Evolutionary conservation across 2,888 invertebrate genomes (phyloP).

Genomic region (Campoplex capitator): DNA sequence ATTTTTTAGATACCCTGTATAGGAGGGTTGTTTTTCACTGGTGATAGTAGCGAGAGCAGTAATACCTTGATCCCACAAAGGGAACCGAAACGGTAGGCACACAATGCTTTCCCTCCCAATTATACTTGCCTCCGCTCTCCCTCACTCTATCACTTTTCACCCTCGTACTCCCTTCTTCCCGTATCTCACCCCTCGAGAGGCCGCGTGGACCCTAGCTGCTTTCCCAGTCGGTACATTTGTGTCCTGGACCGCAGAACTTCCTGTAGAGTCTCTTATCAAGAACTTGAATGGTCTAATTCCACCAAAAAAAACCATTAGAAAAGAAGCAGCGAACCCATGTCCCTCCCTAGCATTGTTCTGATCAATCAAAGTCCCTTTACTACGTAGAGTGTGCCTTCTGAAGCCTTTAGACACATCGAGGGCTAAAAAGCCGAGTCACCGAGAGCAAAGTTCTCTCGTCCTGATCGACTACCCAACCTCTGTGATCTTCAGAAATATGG

Average conservation of each 20-base stretch:
- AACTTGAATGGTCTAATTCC: constrained; percentile 15
- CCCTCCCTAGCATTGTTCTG: background rate
- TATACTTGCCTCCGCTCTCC: constrained; percentile 70
- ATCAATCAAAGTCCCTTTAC: constrained; percentile 56
- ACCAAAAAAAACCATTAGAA: constrained; percentile 8
- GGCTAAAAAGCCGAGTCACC: constrained; percentile 20
- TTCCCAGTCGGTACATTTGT: constrained; percentile 42
- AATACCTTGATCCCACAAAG: constrained; percentile 81
- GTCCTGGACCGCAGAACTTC: constrained; percentile 38
- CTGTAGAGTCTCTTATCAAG: constrained; percentile 31
- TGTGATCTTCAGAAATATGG: constrained; percentile 73
- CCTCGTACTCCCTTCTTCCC: background rate
- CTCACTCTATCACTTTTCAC: constrained; percentile 4
- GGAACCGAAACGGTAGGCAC: constrained; percentile 74
- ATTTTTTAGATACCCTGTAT: constrained; percentile 6
- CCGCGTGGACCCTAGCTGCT: constrained; percentile 7
- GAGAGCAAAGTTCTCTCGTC: background rate
- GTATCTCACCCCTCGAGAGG: constrained; percentile 39
- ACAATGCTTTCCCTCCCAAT: constrained; percentile 78
- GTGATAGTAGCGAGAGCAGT: constrained; percentile 71
- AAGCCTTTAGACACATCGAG: background rate
- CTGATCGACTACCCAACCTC: constrained; percentile 63
- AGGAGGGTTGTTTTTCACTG: constrained; percentile 58
- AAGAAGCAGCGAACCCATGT: constrained; percentile 6
- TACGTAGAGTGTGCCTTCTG: background rate